These are phyloP conservation scores for Anarsia innoxiella DNA, from an alignment of 2,888 invertebrate genomes.

Conservation along the genomic window DNA sequence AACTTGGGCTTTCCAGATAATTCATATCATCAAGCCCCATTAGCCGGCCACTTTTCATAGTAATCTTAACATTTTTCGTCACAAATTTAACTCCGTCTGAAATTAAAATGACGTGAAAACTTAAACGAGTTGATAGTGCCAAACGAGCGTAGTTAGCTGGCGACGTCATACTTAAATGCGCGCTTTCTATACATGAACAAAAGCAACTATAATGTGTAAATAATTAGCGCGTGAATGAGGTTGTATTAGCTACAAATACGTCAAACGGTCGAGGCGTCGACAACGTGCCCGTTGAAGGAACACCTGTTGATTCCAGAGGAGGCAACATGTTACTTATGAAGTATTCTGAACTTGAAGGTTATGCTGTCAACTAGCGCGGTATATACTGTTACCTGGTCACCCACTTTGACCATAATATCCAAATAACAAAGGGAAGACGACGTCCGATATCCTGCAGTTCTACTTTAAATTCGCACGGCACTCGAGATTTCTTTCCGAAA, in stretches of 20 bases:
- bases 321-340: constrained; percentile 21
- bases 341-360: constrained; percentile 11
- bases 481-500: constrained; percentile 39
- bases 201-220: constrained; percentile 13
- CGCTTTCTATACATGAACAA: constrained; percentile 8
- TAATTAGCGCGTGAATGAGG: constrained; percentile 18
- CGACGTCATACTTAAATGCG: constrained; percentile 6
- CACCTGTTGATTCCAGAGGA: constrained; percentile 44
- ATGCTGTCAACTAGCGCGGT: constrained; percentile 10
- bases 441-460: constrained; percentile 29
- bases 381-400: constrained; percentile 37
- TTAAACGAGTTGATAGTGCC: constrained; percentile 6
- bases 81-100: constrained; percentile 7
- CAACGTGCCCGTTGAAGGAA: constrained; percentile 20
- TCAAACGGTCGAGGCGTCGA: constrained; percentile 24
- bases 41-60: constrained; percentile 6
- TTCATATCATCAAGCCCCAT: too few relatives aligned
- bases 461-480: constrained; percentile 41
- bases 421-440: constrained; percentile 28
- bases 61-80: constrained; percentile 6
- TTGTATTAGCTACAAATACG: constrained; percentile 8
- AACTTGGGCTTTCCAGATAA: constrained; percentile 18
- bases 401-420: constrained; percentile 48
- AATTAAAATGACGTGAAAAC: constrained; percentile 9
- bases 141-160: constrained; percentile 3